These are phyloP conservation scores for Toxotes jaculatrix DNA, from an alignment of 2,113 vertebrate genomes.

Conservation along the genomic window DNA sequence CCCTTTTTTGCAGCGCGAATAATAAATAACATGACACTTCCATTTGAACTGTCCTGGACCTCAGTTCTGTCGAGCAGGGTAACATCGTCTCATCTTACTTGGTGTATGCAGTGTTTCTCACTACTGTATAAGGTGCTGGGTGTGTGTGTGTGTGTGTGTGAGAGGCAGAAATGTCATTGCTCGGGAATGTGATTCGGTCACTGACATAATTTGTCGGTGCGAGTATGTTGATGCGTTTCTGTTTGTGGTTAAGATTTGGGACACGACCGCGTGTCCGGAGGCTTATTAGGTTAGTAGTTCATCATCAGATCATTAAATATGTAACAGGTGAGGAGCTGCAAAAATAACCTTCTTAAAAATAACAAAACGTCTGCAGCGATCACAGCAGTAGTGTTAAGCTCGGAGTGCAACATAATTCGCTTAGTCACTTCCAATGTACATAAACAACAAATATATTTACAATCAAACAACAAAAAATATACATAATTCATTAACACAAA, in stretches of 20 bases:
- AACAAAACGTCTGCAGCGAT: constrained; percentile 54
- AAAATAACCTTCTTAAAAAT: constrained; percentile 72
- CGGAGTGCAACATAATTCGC: constrained; percentile 68
- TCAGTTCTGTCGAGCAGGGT: constrained; percentile 53
- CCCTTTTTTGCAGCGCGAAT: constrained; percentile 48
- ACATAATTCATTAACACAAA: constrained; percentile 27
- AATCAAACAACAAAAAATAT: constrained; percentile 58
- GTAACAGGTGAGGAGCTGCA: constrained; percentile 63
- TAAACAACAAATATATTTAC: constrained; percentile 79
- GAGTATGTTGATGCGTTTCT: constrained; percentile 3
- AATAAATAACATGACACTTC: constrained; percentile 72
- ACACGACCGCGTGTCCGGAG: constrained; percentile 57
- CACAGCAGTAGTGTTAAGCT: constrained; percentile 72
- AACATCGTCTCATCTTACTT: constrained; percentile 32
- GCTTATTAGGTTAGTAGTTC: constrained; percentile 74
- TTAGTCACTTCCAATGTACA: constrained; percentile 65
- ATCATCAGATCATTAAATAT: constrained; percentile 66
- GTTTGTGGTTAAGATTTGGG: constrained; percentile 42
- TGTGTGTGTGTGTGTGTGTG: constrained; percentile 29
- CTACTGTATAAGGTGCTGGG: constrained; percentile 67
- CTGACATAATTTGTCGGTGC: background rate
- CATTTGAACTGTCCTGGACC: constrained; percentile 30
- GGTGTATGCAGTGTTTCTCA: constrained; percentile 52
- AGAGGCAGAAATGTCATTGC: background rate
- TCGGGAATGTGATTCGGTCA: constrained; percentile 25